A percentile compares a stretch with the other conserved stretches of the same genome.
These are phyloP conservation scores for Bufo gargarizans DNA, from an alignment of 2,113 vertebrate species.

Conservation along the genomic window DNA sequence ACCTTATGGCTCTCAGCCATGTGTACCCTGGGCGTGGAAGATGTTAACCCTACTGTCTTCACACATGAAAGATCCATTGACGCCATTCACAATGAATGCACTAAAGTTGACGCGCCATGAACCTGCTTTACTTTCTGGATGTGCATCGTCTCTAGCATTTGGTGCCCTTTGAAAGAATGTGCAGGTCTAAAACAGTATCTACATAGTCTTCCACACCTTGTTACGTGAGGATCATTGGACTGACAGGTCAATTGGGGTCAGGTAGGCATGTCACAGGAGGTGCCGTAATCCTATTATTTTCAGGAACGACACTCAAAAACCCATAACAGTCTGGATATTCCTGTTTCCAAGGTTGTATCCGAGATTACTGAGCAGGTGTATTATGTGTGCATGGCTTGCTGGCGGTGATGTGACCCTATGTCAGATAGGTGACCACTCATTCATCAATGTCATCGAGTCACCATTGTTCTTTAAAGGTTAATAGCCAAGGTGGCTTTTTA, in stretches of 20 bases:
- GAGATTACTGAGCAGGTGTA: neutral
- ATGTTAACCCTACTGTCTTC: neutral
- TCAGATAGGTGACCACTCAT: neutral
- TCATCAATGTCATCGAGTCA: neutral
- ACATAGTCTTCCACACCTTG: neutral
- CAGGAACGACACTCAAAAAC: neutral
- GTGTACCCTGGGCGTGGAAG: slow-evolving; percentile 11
- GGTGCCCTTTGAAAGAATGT: too few relatives aligned
- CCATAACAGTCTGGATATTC: neutral
- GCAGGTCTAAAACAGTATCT: neutral
- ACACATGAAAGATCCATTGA: slow-evolving; percentile 15
- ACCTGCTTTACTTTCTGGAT: neutral
- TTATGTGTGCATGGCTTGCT: neutral
- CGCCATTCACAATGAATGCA: neutral
- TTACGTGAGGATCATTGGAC: neutral
- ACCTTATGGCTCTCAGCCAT: neutral
- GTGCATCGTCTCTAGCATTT: neutral
- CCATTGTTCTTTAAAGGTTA: neutral
- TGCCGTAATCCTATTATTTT: neutral
- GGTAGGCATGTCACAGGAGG: neutral
- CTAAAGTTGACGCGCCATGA: neutral
- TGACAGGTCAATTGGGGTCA: neutral
- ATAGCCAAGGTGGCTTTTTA: neutral
- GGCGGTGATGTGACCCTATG: neutral
- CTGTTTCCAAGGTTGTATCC: neutral